Evolutionary conservation across 2,113 vertebrate species (phyloP).

Genomic region (Sclerurus mexicanus): DNA sequence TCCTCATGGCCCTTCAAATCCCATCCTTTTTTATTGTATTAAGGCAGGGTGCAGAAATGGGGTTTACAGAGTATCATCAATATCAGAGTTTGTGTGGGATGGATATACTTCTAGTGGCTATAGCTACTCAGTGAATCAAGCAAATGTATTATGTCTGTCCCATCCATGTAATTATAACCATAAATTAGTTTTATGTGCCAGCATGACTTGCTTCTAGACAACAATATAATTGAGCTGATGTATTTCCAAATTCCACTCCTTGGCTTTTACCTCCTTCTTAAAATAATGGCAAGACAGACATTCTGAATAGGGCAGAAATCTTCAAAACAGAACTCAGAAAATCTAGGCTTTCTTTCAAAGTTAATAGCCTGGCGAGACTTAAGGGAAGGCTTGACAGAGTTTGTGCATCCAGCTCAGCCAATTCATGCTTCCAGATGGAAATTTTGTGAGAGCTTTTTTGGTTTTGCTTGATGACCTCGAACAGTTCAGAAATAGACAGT

Average conservation of each 20-base stretch:
- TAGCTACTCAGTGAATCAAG: neutral
- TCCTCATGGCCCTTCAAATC: neutral
- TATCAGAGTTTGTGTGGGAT: neutral
- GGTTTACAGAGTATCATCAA: neutral
- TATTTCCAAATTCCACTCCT: slow-evolving; percentile 12
- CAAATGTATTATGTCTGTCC: neutral
- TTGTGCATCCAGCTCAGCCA: neutral
- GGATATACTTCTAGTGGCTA: neutral
- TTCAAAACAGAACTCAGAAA: slow-evolving; percentile 28
- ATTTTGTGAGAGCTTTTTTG: neutral
- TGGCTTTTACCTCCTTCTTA: neutral
- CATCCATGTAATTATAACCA: neutral
- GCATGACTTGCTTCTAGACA: neutral
- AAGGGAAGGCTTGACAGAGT: neutral
- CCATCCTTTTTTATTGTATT: neutral
- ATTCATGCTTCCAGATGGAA: slow-evolving; percentile 25
- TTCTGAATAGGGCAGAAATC: slow-evolving; percentile 24
- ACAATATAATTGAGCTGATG: neutral
- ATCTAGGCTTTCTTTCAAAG: slow-evolving; percentile 49
- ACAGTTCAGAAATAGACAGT: slow-evolving; percentile 11
- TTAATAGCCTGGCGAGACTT: slow-evolving; percentile 44
- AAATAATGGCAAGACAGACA: neutral
- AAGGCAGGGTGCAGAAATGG: neutral
- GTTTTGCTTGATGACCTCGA: neutral
- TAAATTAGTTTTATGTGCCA: neutral